Evolutionary conservation across 2,797 vertebrate species (phyloP), one percentile per base, ranked within the genome.

Genomic region (Artibeus lituratus): DNA sequence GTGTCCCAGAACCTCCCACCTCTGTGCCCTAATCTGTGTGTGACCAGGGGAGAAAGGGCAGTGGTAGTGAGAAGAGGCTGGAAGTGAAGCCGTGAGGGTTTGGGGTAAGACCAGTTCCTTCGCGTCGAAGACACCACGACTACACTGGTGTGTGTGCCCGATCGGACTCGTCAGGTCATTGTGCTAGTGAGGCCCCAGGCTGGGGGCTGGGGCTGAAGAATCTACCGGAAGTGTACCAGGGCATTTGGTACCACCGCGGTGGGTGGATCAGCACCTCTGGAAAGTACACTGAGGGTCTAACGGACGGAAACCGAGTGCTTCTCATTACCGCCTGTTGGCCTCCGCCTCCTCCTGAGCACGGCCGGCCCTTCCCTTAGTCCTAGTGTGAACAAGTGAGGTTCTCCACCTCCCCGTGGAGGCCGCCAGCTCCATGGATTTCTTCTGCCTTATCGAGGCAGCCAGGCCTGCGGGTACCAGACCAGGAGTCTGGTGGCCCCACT

Each of bases 41-140:
- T 44, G 49, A 39, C 26, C 1, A 1, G 9, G 55, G 21, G 32
- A 15, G 37, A 6, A 10, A 47, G 10, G 51, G 39, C 1, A 0
- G 12, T 42, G 2, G 16, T 37, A 1, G 7, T 90, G 82, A 72
- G 19, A 55, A 74, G 49, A 82, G 70, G 47, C 67, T 47, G 11
- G 22, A 47, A 89, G 29, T 32, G 73, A 76, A 86, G 24, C 70
- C 0, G 0, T 49, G 19, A 10, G 74, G 2, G 35, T 59, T 49
- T 35, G 1, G 32, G 26, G 19, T 35, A 21, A 83, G 51, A 76
- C 44, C 15, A 19, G 49, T 29, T 42, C 59, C 37, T 78, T 87
- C 57, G 42, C 11, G 1, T 72, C 49, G 59, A 2, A 44, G 59
- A 53, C 35, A 6, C 80, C 3, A 0, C 47, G 49, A 18, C 67